phyloP scores from a whole-genome alignment of 1,140 invertebrate species.

The Mamestra configurata region DNA sequence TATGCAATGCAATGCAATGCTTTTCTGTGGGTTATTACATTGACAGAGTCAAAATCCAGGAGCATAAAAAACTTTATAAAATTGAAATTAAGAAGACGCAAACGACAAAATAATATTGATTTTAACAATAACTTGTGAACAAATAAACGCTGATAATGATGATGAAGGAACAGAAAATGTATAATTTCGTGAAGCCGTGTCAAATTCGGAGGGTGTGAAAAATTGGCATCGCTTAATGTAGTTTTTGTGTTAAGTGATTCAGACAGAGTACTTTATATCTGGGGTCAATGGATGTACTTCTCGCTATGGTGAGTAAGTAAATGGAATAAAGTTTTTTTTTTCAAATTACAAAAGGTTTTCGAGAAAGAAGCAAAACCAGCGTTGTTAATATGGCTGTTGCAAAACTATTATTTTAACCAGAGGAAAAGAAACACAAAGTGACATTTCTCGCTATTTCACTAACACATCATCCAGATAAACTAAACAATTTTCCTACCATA shows the following conservation, averaged over 20 bases:
- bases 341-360: no score
- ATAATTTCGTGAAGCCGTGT: slow-evolving; percentile 40
- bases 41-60: background rate
- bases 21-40: no score
- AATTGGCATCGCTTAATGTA: slow-evolving; percentile 38
- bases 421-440: no score
- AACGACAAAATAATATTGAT: slow-evolving; percentile 15
- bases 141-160: slow-evolving; percentile 38
- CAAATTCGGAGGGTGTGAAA: slow-evolving; percentile 26
- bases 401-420: no score
- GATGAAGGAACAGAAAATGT: slow-evolving; percentile 26
- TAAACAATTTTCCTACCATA: background rate
- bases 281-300: slow-evolving; percentile 19
- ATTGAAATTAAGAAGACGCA: background rate
- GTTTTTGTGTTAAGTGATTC: slow-evolving; percentile 47
- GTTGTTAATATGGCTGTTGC: no score
- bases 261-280: background rate
- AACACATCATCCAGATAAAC: background rate
- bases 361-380: no score
- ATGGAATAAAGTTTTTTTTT: no score
- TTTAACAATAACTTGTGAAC: background rate
- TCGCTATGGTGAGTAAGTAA: slow-evolving; percentile 12
- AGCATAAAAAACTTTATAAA: background rate
- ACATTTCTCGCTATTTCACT: no score
- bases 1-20: no score